These are phyloP conservation scores for Coreoperca whiteheadi DNA, from an alignment of 2,113 vertebrate genomes.

Conservation along the genomic window DNA sequence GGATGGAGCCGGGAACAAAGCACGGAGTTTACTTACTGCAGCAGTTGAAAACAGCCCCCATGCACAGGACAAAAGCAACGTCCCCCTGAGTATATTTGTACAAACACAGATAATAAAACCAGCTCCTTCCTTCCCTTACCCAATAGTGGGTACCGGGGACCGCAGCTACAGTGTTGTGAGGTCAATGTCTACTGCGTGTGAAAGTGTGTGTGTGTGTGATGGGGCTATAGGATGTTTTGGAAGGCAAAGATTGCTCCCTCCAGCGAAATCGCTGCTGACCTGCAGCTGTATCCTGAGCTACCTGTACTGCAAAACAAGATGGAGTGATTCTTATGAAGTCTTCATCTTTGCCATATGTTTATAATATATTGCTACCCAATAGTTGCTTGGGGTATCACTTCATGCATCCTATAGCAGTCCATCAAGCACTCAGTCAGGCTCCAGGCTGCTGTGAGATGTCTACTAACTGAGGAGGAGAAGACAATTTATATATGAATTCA, in stretches of 20 bases:
- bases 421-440: conserved; percentile 43
- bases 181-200: conserved; percentile 38
- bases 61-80: conserved; percentile 28
- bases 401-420: conserved; percentile 45
- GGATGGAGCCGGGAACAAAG: conserved; percentile 47
- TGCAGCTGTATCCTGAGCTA: conserved; percentile 29
- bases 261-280: conserved; percentile 63
- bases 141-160: conserved; percentile 22
- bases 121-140: conserved; percentile 23
- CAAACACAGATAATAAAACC: conserved; percentile 54
- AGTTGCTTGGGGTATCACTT: conserved; percentile 31
- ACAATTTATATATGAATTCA: conserved; percentile 44
- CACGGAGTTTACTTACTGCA: conserved; percentile 42
- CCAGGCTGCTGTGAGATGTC: conserved; percentile 8
- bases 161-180: conserved; percentile 33
- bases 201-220: conserved; percentile 16
- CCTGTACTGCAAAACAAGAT: conserved; percentile 37
- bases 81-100: conserved; percentile 59
- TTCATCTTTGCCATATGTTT: conserved; percentile 62
- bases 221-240: conserved; percentile 46
- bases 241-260: conserved; percentile 59
- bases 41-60: conserved; percentile 31
- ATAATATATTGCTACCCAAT: conserved; percentile 41
- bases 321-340: conserved; percentile 50
- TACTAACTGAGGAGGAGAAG: neutral